These are phyloP conservation scores for Autographa pulchrina DNA, from an alignment of 2,888 invertebrate genomes.

Conservation along the genomic window DNA sequence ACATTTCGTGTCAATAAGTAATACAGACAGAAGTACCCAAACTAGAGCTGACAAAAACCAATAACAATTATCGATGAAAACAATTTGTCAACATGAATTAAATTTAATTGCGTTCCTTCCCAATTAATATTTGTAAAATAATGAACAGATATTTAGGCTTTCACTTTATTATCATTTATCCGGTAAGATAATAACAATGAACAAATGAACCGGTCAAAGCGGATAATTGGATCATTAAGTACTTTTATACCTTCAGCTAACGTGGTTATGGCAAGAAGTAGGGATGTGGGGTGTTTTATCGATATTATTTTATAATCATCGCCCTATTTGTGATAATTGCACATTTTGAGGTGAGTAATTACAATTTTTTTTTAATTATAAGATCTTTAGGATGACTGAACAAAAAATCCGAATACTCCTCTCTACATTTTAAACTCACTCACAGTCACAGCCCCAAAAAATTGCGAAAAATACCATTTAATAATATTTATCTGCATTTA, in stretches of 20 bases:
- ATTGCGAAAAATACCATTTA: neutral
- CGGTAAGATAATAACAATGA: conserved; percentile 54
- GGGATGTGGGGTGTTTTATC: conserved; percentile 38
- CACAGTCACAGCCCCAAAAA: too few relatives aligned
- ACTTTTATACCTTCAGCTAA: conserved; percentile 63
- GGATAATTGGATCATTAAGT: conserved; percentile 67
- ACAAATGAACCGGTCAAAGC: conserved; percentile 48
- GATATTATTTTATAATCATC: conserved; percentile 13
- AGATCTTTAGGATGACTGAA: too few relatives aligned
- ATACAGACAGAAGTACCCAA: too few relatives aligned
- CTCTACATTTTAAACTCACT: too few relatives aligned
- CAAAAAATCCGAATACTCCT: too few relatives aligned
- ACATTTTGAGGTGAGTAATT: too few relatives aligned
- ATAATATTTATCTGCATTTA: too few relatives aligned
- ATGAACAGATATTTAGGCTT: conserved; percentile 7
- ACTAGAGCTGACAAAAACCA: too few relatives aligned
- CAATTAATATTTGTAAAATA: neutral
- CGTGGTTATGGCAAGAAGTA: conserved; percentile 52
- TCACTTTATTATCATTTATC: conserved; percentile 11
- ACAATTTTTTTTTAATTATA: too few relatives aligned
- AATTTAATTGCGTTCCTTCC: neutral
- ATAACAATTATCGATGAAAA: too few relatives aligned
- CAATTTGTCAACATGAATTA: neutral
- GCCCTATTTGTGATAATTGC: conserved; percentile 11
- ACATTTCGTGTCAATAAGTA: too few relatives aligned